A percentile compares a stretch with the other conserved stretches of the same genome.
Evolutionary conservation across 2,797 vertebrate species (phyloP).

Genomic region (Hyperoplus lanceolatus): DNA sequence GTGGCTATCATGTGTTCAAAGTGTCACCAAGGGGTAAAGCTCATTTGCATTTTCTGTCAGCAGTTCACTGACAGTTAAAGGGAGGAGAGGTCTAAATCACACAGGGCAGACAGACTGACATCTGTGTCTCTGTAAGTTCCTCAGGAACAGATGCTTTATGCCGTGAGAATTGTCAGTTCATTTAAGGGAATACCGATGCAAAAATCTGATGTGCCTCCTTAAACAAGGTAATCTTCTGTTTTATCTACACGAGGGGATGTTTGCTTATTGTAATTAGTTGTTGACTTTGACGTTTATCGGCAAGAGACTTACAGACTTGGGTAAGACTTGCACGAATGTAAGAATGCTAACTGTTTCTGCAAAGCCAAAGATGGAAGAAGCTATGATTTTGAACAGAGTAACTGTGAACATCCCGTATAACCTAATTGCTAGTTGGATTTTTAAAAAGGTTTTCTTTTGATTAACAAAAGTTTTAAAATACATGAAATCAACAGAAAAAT

Average conservation of each 20-base stretch:
- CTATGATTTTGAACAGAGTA: not conserved
- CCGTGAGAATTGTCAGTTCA: slow-evolving; percentile 33
- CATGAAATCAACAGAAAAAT: slow-evolving; percentile 1
- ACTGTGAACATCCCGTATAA: not conserved
- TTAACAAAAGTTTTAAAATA: slow-evolving; percentile 30
- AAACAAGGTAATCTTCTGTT: slow-evolving; percentile 61
- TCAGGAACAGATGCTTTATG: slow-evolving; percentile 54
- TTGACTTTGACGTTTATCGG: slow-evolving; percentile 22
- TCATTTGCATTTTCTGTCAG: slow-evolving; percentile 78
- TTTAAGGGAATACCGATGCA: slow-evolving; percentile 55
- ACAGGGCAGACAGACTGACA: slow-evolving; percentile 54
- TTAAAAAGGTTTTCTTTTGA: not conserved
- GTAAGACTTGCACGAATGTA: slow-evolving; percentile 6
- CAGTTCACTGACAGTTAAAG: slow-evolving; percentile 64
- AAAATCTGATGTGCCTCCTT: slow-evolving; percentile 31
- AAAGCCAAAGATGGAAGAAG: not conserved
- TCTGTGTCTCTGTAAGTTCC: slow-evolving; percentile 47
- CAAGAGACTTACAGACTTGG: too few species aligned
- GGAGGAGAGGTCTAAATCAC: slow-evolving; percentile 60
- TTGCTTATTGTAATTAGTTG: slow-evolving; percentile 29
- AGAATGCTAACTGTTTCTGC: not conserved
- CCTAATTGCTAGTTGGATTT: not conserved
- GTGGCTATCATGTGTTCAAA: slow-evolving; percentile 65
- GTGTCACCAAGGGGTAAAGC: slow-evolving; percentile 68
- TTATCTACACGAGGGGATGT: slow-evolving; percentile 18